Evolutionary conservation across 2,888 invertebrate genomes (phyloP).

Genomic region (Synanthedon tipuliformis): DNA sequence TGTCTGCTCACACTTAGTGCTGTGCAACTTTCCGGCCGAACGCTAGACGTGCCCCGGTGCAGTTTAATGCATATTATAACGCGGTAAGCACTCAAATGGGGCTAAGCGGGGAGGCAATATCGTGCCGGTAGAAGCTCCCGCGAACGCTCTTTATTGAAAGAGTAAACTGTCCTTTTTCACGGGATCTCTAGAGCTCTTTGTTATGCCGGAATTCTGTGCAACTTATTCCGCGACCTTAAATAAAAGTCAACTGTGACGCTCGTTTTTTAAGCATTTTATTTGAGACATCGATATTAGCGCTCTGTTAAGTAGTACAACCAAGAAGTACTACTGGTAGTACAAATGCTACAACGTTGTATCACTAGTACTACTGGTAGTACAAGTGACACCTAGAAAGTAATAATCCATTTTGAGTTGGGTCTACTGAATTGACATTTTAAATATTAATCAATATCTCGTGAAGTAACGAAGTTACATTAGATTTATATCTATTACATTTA

Average conservation of each 20-base stretch:
- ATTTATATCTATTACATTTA: no score
- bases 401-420: no score
- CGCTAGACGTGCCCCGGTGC: constrained; percentile 25
- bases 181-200: constrained; percentile 53
- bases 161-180: constrained; percentile 66
- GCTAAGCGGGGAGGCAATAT: constrained; percentile 54
- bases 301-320: no score
- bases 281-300: no score
- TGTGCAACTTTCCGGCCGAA: constrained; percentile 2
- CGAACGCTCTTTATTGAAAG: constrained; percentile 58
- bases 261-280: no score
- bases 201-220: constrained; percentile 47
- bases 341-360: no score
- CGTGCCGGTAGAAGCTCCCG: constrained; percentile 36
- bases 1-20: constrained; percentile 48
- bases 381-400: no score
- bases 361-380: no score
- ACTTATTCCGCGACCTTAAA: constrained; percentile 57
- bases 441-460: no score
- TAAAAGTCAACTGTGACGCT: constrained; percentile 43
- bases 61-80: constrained; percentile 69
- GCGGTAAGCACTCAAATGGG: constrained; percentile 58
- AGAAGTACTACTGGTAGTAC: no score
- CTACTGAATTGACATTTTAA: no score
- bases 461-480: no score